Evolutionary conservation across 2,113 vertebrate species (phyloP).

Genomic region (Cygnus atratus): DNA sequence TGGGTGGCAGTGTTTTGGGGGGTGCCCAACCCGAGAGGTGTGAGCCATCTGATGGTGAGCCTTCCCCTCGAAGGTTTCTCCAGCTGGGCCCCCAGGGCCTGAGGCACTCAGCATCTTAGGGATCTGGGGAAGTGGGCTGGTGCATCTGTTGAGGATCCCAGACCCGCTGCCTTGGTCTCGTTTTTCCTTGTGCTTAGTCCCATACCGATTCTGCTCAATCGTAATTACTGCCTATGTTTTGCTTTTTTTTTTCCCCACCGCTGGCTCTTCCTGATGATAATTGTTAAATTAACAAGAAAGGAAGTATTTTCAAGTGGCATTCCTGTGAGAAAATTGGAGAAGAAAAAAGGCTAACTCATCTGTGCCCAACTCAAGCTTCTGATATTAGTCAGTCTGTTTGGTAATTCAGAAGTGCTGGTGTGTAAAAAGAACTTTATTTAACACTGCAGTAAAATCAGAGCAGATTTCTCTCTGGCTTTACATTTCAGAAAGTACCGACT

Average conservation of each 20-base stretch:
- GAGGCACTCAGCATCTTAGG: not conserved
- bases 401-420: not conserved
- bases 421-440: conserved; percentile 16
- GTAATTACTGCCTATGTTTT: conserved; percentile 28
- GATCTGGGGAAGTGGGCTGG: not conserved
- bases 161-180: not conserved
- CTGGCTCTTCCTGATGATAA: conserved; percentile 12
- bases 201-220: not conserved
- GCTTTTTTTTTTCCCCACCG: not conserved
- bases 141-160: not conserved
- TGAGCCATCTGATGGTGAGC: not conserved
- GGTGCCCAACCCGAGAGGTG: not conserved
- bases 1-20: rapidly evolving
- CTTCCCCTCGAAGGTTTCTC: not conserved
- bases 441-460: not conserved
- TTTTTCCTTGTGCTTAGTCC: not conserved
- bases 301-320: conserved; percentile 31
- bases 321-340: conserved; percentile 5
- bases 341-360: not conserved
- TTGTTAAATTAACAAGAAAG: conserved; percentile 49
- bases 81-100: no score
- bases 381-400: not conserved
- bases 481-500: not conserved
- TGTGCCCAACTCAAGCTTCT: conserved; percentile 24
- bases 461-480: not conserved